A percentile compares a stretch with the other conserved stretches of the same genome.
These are phyloP conservation scores for Dromius quadrimaculatus DNA, from an alignment of 2,888 invertebrate genomes.

Conservation along the genomic window DNA sequence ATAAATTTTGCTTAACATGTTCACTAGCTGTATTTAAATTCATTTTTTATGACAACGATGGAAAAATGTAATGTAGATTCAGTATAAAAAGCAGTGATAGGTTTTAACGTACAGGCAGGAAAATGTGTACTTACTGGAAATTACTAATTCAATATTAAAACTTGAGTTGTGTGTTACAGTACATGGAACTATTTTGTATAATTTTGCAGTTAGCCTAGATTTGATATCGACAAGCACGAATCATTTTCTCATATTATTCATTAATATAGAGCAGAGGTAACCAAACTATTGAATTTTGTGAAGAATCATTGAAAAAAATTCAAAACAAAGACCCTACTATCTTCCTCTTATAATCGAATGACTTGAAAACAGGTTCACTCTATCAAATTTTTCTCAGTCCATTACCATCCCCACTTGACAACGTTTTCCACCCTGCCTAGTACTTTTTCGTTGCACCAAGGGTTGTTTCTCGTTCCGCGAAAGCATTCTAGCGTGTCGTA, in stretches of 20 bases:
- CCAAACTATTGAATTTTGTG: too few species aligned
- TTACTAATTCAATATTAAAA: too few species aligned
- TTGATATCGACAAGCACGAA: too few species aligned
- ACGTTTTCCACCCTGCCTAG: not conserved
- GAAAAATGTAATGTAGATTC: not conserved
- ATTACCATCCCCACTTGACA: conserved; percentile 12
- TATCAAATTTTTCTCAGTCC: conserved; percentile 47
- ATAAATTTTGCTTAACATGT: conserved; percentile 30
- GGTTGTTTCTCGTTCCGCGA: conserved; percentile 2
- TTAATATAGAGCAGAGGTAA: too few species aligned
- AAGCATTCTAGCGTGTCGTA: conserved; percentile 15
- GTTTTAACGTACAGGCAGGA: too few species aligned
- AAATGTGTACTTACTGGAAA: too few species aligned
- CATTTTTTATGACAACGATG: conserved; percentile 21
- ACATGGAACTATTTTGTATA: too few species aligned
- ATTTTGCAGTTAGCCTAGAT: too few species aligned
- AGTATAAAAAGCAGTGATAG: not conserved
- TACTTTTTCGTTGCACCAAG: not conserved
- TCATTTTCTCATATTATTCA: too few species aligned
- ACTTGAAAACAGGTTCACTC: conserved; percentile 37
- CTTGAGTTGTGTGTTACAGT: too few species aligned
- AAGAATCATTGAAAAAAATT: too few species aligned
- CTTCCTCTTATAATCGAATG: conserved; percentile 32
- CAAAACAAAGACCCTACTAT: conserved; percentile 3
- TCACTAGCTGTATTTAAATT: conserved; percentile 9